phyloP scores from a whole-genome alignment of 2,797 vertebrate genomes.

The Botia kubotai region DNA sequence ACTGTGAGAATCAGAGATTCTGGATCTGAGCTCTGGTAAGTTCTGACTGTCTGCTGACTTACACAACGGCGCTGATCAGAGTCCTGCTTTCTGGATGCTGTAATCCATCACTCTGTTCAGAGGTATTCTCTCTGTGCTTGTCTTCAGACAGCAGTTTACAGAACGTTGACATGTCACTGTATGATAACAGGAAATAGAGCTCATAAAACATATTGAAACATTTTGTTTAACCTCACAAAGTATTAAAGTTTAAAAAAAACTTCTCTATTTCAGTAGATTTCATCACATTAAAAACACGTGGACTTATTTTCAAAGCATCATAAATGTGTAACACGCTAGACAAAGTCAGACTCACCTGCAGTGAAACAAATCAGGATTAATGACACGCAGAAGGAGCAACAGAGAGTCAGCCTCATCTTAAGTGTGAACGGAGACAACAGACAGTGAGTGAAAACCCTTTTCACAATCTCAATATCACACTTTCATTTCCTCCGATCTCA shows the following conservation, averaged over 20 bases:
- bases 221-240: neutral
- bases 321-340: neutral
- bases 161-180: neutral
- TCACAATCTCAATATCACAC: constrained; percentile 7
- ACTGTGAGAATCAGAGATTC: neutral
- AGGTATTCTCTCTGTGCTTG: rapidly evolving
- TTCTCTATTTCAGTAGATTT: too few species aligned
- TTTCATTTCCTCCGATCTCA: constrained; percentile 40
- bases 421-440: neutral
- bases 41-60: constrained; percentile 4
- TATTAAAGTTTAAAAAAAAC: neutral
- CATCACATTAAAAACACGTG: neutral
- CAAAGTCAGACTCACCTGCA: constrained; percentile 43
- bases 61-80: constrained; percentile 49
- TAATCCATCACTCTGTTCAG: constrained; percentile 20
- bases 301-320: neutral
- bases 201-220: neutral
- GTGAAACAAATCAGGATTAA: constrained; percentile 13
- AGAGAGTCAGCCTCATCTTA: constrained; percentile 35
- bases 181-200: neutral
- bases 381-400: neutral
- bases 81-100: constrained; percentile 39
- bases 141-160: constrained; percentile 40
- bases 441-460: constrained; percentile 15
- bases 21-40: neutral